Conservation (phyloP, 1,140 invertebrate species). For the Drosophila watanabei region DNA sequence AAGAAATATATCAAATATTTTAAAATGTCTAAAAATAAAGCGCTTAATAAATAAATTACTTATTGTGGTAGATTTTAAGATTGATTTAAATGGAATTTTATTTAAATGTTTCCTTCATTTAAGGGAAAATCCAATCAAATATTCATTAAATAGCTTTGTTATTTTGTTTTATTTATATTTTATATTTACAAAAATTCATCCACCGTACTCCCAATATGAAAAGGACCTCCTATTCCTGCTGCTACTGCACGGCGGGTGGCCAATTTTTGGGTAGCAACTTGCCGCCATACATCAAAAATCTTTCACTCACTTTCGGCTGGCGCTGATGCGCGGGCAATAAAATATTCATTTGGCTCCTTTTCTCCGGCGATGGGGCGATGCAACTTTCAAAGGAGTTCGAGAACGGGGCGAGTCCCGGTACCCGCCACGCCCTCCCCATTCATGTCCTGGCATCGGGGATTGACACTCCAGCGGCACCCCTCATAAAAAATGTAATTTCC, state of each 20-base stretch:
- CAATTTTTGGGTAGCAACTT: conserved; percentile 61
- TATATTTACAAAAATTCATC: not conserved
- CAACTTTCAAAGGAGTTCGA: conserved; percentile 66
- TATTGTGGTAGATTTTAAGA: not conserved
- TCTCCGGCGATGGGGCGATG: conserved; percentile 28
- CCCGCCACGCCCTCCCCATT: conserved; percentile 26
- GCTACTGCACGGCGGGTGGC: conserved; percentile 62
- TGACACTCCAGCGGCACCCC: conserved; percentile 69
- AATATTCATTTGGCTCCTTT: conserved; percentile 73
- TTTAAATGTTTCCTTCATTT: not conserved
- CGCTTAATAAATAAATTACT: not conserved
- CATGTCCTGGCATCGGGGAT: conserved; percentile 38
- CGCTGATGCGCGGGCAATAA: conserved; percentile 63
- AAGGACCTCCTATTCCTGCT: conserved; percentile 20
- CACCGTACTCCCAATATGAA: conserved; percentile 11
- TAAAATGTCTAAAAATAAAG: not conserved
- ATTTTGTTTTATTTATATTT: not conserved
- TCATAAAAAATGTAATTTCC: conserved; percentile 82
- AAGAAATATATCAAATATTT: not conserved
- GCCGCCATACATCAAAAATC: conserved; percentile 51
- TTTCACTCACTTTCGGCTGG: conserved; percentile 44
- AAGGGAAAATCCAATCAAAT: not conserved
- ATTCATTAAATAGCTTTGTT: not conserved
- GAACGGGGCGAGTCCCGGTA: conserved; percentile 8
- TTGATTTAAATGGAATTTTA: not conserved